Base-by-base conservation (phyloP, 2,113 vertebrate species). In the Oceanodroma tethys region DNA sequence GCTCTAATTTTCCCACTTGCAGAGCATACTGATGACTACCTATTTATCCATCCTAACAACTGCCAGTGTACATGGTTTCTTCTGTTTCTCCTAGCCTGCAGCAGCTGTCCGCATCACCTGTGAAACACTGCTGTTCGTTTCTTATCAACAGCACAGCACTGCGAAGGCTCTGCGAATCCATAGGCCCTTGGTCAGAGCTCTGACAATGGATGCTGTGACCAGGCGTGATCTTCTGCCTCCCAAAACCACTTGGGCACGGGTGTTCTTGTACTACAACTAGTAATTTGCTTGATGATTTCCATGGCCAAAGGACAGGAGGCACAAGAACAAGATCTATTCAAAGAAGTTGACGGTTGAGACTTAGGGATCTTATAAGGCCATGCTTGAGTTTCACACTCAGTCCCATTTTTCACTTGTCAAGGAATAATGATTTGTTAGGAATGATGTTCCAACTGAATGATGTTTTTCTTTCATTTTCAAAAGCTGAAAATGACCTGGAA, bases 81-180 rank as follows among this genome's bases (percentile, higher is more conserved):
- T 60, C 47, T 66, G 6, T 71, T 76, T 81, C 83, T 87, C 36
- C 42, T 38, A 23, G 17, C 21, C 43, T 14, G 9, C 45, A 68
- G 36, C 30, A 75, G 40, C 42, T 55, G 25, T 29, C 86, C 81
- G 45, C 43, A 43, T 4, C 10, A 81, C 25, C 56, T 26, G 12
- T 70, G 72, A 86, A 95, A 91, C 78, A 45, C 23, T 67, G 55
- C 26, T 63, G 14, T 20, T 47, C 43, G 43, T 30, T 74, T 83
- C 68, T 50, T 55, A 63, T 3, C 65, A 73, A 14, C 10, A 21
- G 47, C 62, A 52, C 36, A 56, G 25, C 30, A 38, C 26, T 8
- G 8, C 0, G 0, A 52, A n/a, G 60, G 66, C 21, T 74, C 65
- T 58, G 52, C 5, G 7, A 48, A 67, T 17, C n/a, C 27, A 6